phyloP scores from a whole-genome alignment of 2,113 vertebrate genomes.

The Dipodomys ordii region DNA sequence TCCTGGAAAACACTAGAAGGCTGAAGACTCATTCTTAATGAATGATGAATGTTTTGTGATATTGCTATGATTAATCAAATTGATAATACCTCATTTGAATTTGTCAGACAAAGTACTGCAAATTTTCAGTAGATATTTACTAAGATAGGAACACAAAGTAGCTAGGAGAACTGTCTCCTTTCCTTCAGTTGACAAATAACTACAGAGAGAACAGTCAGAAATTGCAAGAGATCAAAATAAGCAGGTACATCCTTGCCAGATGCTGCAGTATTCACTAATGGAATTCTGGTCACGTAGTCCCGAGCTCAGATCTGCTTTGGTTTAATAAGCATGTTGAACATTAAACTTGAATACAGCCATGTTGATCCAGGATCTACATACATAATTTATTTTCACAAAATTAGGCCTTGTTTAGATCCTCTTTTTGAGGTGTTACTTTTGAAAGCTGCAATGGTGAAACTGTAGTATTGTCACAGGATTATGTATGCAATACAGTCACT shows the following conservation, averaged over 20 bases:
- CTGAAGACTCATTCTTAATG: not conserved
- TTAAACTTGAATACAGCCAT: constrained; percentile 56
- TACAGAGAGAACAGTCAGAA: constrained; percentile 57
- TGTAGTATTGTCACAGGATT: not conserved
- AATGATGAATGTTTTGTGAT: constrained; percentile 54
- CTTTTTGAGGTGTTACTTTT: constrained; percentile 75
- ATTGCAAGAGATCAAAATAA: constrained; percentile 27
- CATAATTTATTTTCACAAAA: constrained; percentile 81
- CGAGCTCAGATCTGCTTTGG: constrained; percentile 65
- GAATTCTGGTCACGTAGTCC: constrained; percentile 66
- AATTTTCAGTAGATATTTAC: constrained; percentile 45
- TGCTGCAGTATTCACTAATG: constrained; percentile 71
- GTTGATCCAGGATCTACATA: constrained; percentile 63
- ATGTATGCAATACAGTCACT: not conserved
- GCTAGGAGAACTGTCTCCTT: constrained; percentile 6
- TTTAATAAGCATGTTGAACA: constrained; percentile 84
- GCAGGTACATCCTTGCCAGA: not conserved
- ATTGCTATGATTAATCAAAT: constrained; percentile 60
- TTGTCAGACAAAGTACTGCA: constrained; percentile 18
- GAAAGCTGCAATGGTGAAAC: constrained; percentile 70
- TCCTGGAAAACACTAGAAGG: constrained; percentile 45
- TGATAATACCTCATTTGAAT: constrained; percentile 57
- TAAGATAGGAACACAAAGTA: constrained; percentile 34
- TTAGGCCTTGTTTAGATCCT: constrained; percentile 66
- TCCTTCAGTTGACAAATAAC: constrained; percentile 51